phyloP scores from a whole-genome alignment of 2,888 invertebrate species.

The Hypena proboscidalis region DNA sequence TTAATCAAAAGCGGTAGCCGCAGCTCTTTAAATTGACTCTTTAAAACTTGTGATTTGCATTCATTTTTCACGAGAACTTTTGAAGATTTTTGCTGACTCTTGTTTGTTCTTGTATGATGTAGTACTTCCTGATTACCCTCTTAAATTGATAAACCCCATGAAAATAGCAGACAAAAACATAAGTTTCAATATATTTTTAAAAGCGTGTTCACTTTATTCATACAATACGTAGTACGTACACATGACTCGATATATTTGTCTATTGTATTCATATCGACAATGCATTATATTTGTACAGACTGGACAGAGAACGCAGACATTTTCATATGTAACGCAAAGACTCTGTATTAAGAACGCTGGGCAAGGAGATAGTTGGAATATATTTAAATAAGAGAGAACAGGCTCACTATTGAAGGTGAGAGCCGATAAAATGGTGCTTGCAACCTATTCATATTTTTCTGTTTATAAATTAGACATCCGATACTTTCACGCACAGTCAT shows the following conservation, averaged over 20 bases:
- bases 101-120: no score
- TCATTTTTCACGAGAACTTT: slow-evolving; percentile 44
- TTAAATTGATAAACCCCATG: no score
- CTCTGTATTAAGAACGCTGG: slow-evolving; percentile 41
- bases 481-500: no score
- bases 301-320: slow-evolving; percentile 27
- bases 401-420: slow-evolving; percentile 35
- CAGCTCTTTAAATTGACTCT: slow-evolving; percentile 66
- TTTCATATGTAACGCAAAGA: slow-evolving; percentile 40
- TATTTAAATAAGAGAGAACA: slow-evolving; percentile 50
- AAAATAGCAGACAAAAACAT: no score
- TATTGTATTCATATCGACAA: slow-evolving; percentile 3
- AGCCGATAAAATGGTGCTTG: slow-evolving; percentile 31
- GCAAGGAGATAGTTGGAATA: slow-evolving; percentile 44
- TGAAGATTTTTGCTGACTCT: slow-evolving; percentile 2
- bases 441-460: not conserved
- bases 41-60: slow-evolving; percentile 67
- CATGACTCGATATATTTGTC: no score
- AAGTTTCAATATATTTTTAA: no score
- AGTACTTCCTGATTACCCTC: no score
- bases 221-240: no score
- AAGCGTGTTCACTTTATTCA: no score
- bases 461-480: no score
- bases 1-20: slow-evolving; percentile 62
- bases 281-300: slow-evolving; percentile 20